Base-by-base conservation (phyloP, 2,797 vertebrate species). In the Poeciliopsis paucimaculata region DNA sequence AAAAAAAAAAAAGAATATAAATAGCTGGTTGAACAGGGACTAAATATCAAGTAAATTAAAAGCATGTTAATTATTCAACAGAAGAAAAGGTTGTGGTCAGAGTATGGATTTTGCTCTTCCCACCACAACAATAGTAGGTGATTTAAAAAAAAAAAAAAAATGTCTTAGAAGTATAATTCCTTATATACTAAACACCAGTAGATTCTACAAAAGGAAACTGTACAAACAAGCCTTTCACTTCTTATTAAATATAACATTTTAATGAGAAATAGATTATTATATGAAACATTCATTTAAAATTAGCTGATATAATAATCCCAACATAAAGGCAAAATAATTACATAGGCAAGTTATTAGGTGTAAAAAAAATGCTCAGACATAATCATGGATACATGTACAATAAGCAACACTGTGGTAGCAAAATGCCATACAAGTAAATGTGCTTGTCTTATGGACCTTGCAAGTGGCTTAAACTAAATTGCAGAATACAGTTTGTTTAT, bases 271-370 rank as follows among this genome's bases (percentile, higher is more conserved):
- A 95, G 95, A 96, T 93, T 96, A 96, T 95, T 95, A 96, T 96
- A 95, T 96, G 95, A 96, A 96, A 96, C 96, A 96, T 96, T 96
- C 96, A 96, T 96, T 96, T 96, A 95, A 96, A 96, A 95, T 95
- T 95, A 96, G 96, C 94, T 91, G 94, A 95, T 94, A 95, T 94
- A 94, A 94, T 94, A 92, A 92, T 94, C 89, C 88, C 85, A 96
- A 96, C 94, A 95, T 89, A 96, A 96, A 93, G 94, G 93, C 94
- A 95, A 95, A 95, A 95, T 94, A 94, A 88, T 82, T 94, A 96
- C 95, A 96, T 93, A 95, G 90, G 94, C 95, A 95, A 95, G 93
- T 89, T 94, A 94, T 94, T 94, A 93, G 92, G 93, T 95, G 95
- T 93, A 91, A 93, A 46, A 46, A 34, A 93, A 93, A 93, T 92